phyloP scores from a whole-genome alignment of 2,888 invertebrate genomes.

The Hyles lineata region DNA sequence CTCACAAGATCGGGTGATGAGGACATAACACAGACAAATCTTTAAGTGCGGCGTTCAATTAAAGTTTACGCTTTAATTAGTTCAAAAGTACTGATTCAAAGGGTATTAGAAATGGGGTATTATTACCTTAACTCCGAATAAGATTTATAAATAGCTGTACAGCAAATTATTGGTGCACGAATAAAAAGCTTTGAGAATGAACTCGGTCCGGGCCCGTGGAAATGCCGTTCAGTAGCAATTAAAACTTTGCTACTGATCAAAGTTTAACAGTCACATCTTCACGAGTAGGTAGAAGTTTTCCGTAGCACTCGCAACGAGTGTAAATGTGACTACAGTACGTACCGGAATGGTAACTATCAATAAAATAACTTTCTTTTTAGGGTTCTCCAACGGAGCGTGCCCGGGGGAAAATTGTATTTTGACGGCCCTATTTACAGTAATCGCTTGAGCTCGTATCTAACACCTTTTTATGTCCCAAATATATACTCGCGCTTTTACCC shows the following conservation, averaged over 20 bases:
- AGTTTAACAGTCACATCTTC: conserved; percentile 76
- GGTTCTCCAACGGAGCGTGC: conserved; percentile 32
- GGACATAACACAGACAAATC: too few relatives aligned
- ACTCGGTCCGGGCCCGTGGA: conserved; percentile 57
- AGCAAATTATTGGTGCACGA: conserved; percentile 57
- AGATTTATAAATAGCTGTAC: conserved; percentile 44
- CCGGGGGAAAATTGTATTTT: conserved; percentile 27
- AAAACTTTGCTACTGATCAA: conserved; percentile 79
- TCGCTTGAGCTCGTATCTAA: conserved; percentile 8
- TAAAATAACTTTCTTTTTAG: conserved; percentile 50
- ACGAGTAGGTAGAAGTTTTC: conserved; percentile 57
- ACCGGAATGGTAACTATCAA: conserved; percentile 46
- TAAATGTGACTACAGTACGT: conserved; percentile 60
- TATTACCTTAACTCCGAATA: not conserved
- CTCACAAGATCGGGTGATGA: too few relatives aligned
- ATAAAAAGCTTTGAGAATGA: conserved; percentile 65
- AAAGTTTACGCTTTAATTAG: not conserved
- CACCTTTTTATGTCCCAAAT: not conserved
- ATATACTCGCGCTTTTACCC: not conserved
- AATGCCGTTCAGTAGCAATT: conserved; percentile 79
- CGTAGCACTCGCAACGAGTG: conserved; percentile 53
- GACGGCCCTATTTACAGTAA: conserved; percentile 27
- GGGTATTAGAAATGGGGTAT: not conserved
- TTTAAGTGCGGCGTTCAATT: not conserved
- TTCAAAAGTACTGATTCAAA: not conserved